Percentiles rank a stretch among this genome's conserved stretches.
These are phyloP conservation scores for Ostrea edulis DNA, from an alignment of 1,140 invertebrate genomes.

Conservation along the genomic window DNA sequence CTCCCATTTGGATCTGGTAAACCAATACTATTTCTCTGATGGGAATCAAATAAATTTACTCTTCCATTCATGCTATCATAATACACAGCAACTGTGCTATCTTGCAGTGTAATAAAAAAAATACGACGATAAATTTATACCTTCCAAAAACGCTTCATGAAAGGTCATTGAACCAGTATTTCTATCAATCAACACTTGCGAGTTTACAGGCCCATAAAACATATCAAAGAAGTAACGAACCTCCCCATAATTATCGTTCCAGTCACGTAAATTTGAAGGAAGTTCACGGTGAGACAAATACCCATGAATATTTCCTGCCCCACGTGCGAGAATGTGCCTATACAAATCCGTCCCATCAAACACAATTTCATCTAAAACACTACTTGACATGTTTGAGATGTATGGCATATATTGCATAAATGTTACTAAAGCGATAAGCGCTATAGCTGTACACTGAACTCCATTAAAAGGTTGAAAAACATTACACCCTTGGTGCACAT, in stretches of 20 bases:
- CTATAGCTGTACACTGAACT: slow-evolving; percentile 54
- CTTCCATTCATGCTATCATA: no score
- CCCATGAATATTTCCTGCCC: neutral
- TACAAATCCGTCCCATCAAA: neutral
- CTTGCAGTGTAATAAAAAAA: no score
- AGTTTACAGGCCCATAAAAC: neutral
- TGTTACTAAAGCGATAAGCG: slow-evolving; percentile 42
- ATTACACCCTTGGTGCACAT: slow-evolving; percentile 54
- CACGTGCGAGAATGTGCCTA: neutral
- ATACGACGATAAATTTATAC: no score
- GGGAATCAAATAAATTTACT: no score
- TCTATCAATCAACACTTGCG: no score
- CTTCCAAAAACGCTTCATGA: no score
- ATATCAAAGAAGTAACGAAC: neutral
- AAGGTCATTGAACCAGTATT: no score
- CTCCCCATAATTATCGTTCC: neutral
- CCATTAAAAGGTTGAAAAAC: slow-evolving; percentile 51
- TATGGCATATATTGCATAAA: slow-evolving; percentile 43
- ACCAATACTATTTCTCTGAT: no score
- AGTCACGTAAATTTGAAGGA: no score
- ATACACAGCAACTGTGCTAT: no score
- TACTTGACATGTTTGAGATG: slow-evolving; percentile 16
- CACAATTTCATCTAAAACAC: no score
- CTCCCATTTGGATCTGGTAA: no score
- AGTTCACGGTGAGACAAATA: neutral